Conservation (phyloP, 2,888 invertebrate species). For the Volucella inanis region DNA sequence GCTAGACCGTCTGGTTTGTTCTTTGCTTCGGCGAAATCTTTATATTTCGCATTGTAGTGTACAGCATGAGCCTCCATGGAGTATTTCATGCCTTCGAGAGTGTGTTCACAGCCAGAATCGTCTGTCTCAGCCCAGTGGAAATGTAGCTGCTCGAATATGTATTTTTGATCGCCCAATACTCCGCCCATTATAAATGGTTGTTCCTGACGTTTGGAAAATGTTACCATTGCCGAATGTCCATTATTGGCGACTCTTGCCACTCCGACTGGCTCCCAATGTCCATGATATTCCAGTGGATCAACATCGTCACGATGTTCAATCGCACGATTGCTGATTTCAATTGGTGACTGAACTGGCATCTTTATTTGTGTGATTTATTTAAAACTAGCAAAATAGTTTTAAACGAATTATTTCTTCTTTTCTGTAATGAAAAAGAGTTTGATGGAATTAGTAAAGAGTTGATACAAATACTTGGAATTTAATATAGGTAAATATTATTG, state of each 20-base stretch:
- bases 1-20: constrained; percentile 88
- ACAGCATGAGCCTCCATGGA: constrained; percentile 92
- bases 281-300: constrained; percentile 82
- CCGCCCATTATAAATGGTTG: constrained; percentile 87
- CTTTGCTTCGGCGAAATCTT: constrained; percentile 86
- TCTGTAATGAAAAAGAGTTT: constrained; percentile 51
- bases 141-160: constrained; percentile 90
- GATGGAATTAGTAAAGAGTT: neutral
- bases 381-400: constrained; percentile 20
- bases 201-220: constrained; percentile 85
- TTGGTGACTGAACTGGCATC: constrained; percentile 83
- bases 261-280: constrained; percentile 83
- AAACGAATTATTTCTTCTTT: constrained; percentile 2
- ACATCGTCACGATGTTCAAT: constrained; percentile 83
- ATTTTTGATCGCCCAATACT: constrained; percentile 86
- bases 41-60: constrained; percentile 89
- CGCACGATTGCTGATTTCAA: constrained; percentile 82
- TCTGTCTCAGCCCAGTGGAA: constrained; percentile 92
- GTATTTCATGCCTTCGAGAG: constrained; percentile 88
- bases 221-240: constrained; percentile 85
- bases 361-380: constrained; percentile 48
- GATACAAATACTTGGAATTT: constrained; percentile 4
- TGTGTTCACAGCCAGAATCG: constrained; percentile 91
- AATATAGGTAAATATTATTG: constrained; percentile 14
- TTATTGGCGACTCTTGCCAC: constrained; percentile 82